phyloP scores from a whole-genome alignment of 1,140 invertebrate genomes.

The Leptinotarsa defecta region DNA sequence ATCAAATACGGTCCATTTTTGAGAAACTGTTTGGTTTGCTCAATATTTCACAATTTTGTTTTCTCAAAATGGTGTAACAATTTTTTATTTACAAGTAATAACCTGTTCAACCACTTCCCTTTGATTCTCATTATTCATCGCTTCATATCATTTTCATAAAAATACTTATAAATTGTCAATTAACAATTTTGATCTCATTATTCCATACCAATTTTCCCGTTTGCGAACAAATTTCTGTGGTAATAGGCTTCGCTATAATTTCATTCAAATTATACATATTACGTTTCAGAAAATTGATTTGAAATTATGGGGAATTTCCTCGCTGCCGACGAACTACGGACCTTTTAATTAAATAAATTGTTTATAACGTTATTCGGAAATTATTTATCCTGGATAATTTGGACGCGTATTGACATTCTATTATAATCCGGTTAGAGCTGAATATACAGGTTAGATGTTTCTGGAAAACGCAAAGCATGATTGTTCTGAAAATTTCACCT shows the following conservation, averaged over 20 bases:
- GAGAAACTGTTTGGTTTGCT: too few species aligned
- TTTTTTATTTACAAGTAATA: too few species aligned
- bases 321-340: not conserved
- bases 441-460: too few species aligned
- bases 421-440: not conserved
- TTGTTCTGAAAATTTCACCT: too few species aligned
- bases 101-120: too few species aligned
- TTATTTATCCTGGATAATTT: not conserved
- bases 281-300: slow-evolving; percentile 3
- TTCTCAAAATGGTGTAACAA: too few species aligned
- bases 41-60: too few species aligned
- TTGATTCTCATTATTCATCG: too few species aligned
- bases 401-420: not conserved
- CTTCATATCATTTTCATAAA: too few species aligned
- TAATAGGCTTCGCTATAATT: not conserved
- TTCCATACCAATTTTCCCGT: not conserved
- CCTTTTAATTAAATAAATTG: not conserved
- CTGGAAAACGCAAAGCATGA: too few species aligned
- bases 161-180: not conserved
- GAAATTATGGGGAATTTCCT: not conserved
- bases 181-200: not conserved
- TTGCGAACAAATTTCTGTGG: not conserved
- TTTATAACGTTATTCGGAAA: not conserved
- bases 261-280: slow-evolving; percentile 1
- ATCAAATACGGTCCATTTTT: too few species aligned